Conservation (phyloP, 2,113 vertebrate species). For the Megaceryle torquata region DNA sequence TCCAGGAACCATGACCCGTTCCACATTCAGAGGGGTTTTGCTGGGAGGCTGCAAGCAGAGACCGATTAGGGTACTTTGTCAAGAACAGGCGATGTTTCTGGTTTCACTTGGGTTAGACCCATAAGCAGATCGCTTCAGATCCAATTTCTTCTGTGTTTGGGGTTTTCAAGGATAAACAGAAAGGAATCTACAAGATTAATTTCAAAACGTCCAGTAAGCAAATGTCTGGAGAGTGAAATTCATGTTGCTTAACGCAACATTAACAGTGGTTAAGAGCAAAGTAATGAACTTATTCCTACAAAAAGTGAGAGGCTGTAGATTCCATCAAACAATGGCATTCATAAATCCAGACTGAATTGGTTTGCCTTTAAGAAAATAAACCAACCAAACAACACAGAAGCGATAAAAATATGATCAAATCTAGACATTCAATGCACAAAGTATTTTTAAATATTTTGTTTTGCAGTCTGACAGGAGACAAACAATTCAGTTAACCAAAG, state of each 20-base stretch:
- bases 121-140: neutral
- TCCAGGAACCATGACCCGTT: neutral
- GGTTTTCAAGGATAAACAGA: neutral
- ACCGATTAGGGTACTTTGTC: neutral
- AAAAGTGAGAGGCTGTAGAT: neutral
- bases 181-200: neutral
- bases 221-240: neutral
- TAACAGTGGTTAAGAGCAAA: neutral
- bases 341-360: neutral
- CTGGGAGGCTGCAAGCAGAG: neutral
- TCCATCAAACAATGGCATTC: neutral
- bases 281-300: neutral
- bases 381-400: neutral
- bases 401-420: neutral
- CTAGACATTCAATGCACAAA: neutral
- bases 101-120: neutral
- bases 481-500: neutral
- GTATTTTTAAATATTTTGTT: neutral
- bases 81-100: neutral
- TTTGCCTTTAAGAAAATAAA: neutral
- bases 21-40: neutral
- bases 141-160: neutral
- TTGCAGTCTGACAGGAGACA: neutral
- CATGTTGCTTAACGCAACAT: neutral
- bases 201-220: neutral